Conservation (phyloP, 2,888 invertebrate genomes). For the Sisyra nigra region DNA sequence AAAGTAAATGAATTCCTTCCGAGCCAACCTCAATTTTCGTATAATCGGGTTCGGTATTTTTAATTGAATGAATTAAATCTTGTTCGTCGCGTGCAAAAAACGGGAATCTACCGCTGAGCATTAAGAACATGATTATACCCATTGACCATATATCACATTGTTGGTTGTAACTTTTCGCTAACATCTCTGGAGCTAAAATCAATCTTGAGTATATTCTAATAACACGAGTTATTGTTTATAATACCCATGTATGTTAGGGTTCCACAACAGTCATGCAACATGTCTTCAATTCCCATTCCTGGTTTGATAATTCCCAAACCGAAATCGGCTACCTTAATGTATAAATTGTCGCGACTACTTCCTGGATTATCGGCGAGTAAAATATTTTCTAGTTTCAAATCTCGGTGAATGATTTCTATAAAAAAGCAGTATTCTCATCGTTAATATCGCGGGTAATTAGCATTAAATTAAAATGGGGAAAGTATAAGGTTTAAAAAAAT, state of each 20-base stretch:
- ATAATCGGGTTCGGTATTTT: constrained; percentile 19
- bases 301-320: constrained; percentile 35
- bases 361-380: constrained; percentile 31
- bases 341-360: constrained; percentile 27
- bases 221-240: constrained; percentile 1
- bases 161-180: constrained; percentile 34
- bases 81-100: constrained; percentile 21
- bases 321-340: constrained; percentile 39
- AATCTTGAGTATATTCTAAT: constrained; percentile 7
- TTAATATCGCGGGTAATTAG: neutral
- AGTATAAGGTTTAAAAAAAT: too few relatives aligned
- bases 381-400: constrained; percentile 31
- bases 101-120: constrained; percentile 26
- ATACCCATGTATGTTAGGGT: constrained; percentile 38
- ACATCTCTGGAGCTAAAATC: constrained; percentile 36
- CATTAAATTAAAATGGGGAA: neutral
- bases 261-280: constrained; percentile 38
- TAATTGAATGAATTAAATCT: constrained; percentile 21
- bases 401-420: constrained; percentile 31
- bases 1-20: constrained; percentile 28
- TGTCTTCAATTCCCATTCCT: constrained; percentile 30
- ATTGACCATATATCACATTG: constrained; percentile 42
- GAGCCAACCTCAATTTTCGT: constrained; percentile 12
- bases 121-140: constrained; percentile 35
- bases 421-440: constrained; percentile 6